Base-by-base conservation (phyloP, 2,888 invertebrate species). In the Torymus texanus region DNA sequence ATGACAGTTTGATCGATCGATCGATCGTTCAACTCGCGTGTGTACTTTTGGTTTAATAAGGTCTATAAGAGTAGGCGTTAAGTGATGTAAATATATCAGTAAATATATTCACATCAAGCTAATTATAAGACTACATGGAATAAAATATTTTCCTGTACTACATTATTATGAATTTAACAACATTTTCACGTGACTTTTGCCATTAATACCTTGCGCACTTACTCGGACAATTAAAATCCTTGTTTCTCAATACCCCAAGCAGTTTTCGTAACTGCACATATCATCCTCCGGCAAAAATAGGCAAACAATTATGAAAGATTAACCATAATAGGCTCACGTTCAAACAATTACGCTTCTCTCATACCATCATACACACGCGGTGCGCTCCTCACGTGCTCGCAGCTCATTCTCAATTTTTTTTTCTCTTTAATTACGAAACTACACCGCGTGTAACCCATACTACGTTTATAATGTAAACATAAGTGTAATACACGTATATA, bases 361-460 rank as follows among this genome's bases (percentile, higher is more conserved):
- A 41, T 41, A 8, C 41, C 41, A 41, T 41, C 41, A 41, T 41
- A 41, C 41, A 41, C 41, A 41, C 41, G 41, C 41, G 8, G 41
- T 8, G 41, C 8, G 41, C 53, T 72, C 55, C 53, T 62, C 14
- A 10, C 16, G n/a, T 14, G 62, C 41, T 8, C 51, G 51, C 2
- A 16, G 50, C 18, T n/a, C 16, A 13, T 51, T 21, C 51, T 16
- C 51, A 72, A 66, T 66, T 72, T 66, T 68, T 58, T 16, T 16
- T 16, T 16, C 18, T 56, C n/a, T 59, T 16, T 50, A 72, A 72
- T 77, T 71, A 61, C 53, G 53, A 77, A 70, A 77, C 66, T n/a
- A 24, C 12, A 16, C 29, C 16, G 50, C 13, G 3, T 1, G 41
- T 24, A 58, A 59, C 66, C 53, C 50, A 53, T 41, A 8, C 5